Percentiles rank a stretch among this genome's conserved stretches.
These are phyloP conservation scores for Falco naumanni DNA, from an alignment of 2,797 vertebrate genomes.

Conservation along the genomic window DNA sequence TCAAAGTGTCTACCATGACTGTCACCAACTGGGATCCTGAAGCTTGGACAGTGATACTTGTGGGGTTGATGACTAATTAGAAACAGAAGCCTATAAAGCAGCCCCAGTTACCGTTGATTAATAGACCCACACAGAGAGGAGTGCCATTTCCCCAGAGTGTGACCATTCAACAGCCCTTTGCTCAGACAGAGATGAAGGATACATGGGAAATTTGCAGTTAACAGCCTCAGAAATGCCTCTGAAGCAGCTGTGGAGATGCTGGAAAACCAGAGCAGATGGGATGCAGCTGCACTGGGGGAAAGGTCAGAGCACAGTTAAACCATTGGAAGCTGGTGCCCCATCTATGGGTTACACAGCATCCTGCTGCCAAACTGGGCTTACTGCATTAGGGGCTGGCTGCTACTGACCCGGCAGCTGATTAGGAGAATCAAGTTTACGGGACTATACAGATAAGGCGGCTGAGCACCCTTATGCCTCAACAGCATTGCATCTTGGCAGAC, in stretches of 20 bases:
- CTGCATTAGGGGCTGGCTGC: background rate
- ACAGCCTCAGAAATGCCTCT: background rate
- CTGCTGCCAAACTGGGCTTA: background rate
- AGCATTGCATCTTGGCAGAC: background rate
- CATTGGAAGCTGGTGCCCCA: background rate
- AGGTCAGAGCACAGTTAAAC: background rate
- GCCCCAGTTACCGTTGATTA: background rate
- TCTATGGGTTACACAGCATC: background rate
- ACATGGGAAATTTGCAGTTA: background rate
- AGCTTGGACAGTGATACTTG: background rate
- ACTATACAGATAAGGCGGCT: background rate
- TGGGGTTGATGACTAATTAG: background rate
- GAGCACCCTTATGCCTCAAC: background rate
- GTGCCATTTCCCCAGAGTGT: accelerated
- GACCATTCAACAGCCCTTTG: background rate
- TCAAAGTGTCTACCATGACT: background rate
- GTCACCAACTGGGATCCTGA: background rate
- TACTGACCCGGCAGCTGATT: too few relatives aligned
- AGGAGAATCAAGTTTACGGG: background rate
- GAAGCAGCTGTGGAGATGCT: background rate
- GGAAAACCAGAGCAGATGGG: background rate
- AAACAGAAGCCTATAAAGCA: background rate
- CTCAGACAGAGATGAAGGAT: background rate
- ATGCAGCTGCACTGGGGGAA: background rate
- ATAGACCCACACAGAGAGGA: background rate